Evolutionary conservation across 2,888 invertebrate genomes (phyloP), one percentile per base, ranked within the genome.

Genomic region (Polyploca ridens): DNA sequence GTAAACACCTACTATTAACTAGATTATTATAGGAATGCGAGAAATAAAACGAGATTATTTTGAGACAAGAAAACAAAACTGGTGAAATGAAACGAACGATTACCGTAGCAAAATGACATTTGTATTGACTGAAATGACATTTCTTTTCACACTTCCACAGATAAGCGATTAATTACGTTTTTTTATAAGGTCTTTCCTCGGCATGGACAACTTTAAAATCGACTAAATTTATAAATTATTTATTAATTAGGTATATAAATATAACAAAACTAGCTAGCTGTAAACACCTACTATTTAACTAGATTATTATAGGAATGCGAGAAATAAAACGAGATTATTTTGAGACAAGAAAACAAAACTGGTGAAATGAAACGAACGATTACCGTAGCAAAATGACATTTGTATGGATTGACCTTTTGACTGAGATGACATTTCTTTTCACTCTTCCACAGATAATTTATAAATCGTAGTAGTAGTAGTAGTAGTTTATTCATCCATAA

Each of bases 31-130:
- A 60, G 33, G 33, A 38, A 60, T 65, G 63, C 57, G 44, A 57
- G 57, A 44, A 58, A 64, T 57, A 69, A 65, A 67, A 67, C 41
- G 38, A 54, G 64, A 75, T 72, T 78, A 74, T 73, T 76, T 73
- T 74, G 72, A 70, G 73, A 70, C 72, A 75, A 78, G 41, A 66
- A 73, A 73, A 76, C 74, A 76, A 77, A 77, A 73, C 69, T 79
- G 62, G 59, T 44, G 33, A 68, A 68, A 63, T 72, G 69, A 61
- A 69, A 73, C 60, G 60, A 69, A 73, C 41, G 61, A 64, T 74
- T 72, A 72, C 65, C 69, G 71, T 69, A 73, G 70, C 68, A 69
- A 77, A 78, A 72, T 79, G 77, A 76, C 78, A 79, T 76, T 69
- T 74, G 72, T n/a, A 61, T 38, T 38, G 38, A 58, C 5, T 58